Percentiles rank a stretch among this genome's conserved stretches.
Evolutionary conservation across 2,888 invertebrate genomes (phyloP).

Genomic region (Xanthia icteritia): DNA sequence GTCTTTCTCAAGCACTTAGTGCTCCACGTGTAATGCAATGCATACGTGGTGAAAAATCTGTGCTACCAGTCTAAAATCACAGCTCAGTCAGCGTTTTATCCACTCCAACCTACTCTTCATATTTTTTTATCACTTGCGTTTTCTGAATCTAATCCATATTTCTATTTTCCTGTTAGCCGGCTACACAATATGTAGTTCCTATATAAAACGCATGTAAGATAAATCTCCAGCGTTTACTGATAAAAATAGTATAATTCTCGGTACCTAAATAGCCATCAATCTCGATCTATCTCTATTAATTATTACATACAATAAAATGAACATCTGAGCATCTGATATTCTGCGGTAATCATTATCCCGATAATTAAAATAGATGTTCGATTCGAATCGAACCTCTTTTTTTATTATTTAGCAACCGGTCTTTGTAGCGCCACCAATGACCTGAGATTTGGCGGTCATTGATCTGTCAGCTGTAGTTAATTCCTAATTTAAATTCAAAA

Average conservation of each 20-base stretch:
- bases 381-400: background rate
- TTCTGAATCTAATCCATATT: slow-evolving; percentile 4
- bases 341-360: background rate
- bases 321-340: slow-evolving; percentile 30
- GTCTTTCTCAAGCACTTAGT: slow-evolving; percentile 63
- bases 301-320: background rate
- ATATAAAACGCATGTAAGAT: background rate
- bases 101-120: background rate
- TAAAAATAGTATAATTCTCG: background rate
- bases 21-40: slow-evolving; percentile 77
- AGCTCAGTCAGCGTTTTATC: background rate
- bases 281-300: background rate
- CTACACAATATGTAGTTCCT: background rate
- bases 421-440: slow-evolving; percentile 46
- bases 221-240: background rate
- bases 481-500: slow-evolving; percentile 12
- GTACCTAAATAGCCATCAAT: background rate
- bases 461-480: slow-evolving; percentile 39
- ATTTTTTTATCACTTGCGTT: background rate
- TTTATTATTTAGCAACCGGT: slow-evolving; percentile 27
- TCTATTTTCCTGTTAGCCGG: slow-evolving; percentile 42
- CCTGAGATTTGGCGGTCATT: slow-evolving; percentile 56
- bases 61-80: background rate
- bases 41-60: slow-evolving; percentile 66
- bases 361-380: background rate